Conservation (phyloP, 2,888 invertebrate species). For the Scaptomyza caliginosa region DNA sequence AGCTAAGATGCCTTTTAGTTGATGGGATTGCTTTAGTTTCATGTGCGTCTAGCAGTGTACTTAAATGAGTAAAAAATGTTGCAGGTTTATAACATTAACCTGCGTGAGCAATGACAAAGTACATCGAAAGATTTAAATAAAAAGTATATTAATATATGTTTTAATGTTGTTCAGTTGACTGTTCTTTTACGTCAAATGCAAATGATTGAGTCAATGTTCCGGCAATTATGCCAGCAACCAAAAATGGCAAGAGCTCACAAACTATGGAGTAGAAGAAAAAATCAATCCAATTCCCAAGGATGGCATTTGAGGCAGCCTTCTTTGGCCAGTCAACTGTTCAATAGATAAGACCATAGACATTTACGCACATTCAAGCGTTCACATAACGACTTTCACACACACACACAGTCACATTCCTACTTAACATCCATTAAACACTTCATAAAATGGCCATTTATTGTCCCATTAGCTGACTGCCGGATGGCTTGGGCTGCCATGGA, state of each 20-base stretch:
- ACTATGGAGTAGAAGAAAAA: constrained; percentile 35
- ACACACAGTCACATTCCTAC: constrained; percentile 46
- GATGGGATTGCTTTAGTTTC: constrained; percentile 73
- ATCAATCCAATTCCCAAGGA: constrained; percentile 50
- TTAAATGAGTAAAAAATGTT: constrained; percentile 54
- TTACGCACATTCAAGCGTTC: constrained; percentile 26
- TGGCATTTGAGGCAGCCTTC: neutral
- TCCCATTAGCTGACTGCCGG: constrained; percentile 11
- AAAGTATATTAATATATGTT: neutral
- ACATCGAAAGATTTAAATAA: neutral
- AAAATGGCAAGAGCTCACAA: neutral
- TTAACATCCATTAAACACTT: constrained; percentile 78
- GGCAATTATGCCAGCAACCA: constrained; percentile 52
- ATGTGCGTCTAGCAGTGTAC: constrained; percentile 45
- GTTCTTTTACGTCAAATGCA: constrained; percentile 14
- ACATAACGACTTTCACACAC: constrained; percentile 12
- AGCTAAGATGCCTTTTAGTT: constrained; percentile 74
- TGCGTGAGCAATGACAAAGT: constrained; percentile 19
- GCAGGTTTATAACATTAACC: constrained; percentile 39
- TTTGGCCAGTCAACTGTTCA: constrained; percentile 58
- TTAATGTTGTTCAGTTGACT: neutral
- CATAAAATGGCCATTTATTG: constrained; percentile 74
- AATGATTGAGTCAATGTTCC: constrained; percentile 34
- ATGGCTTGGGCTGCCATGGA: constrained; percentile 6
- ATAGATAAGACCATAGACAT: constrained; percentile 57